Evolutionary conservation across 2,888 invertebrate genomes (phyloP), one percentile per base, ranked within the genome.

Genomic region (Brenthis daphne): DNA sequence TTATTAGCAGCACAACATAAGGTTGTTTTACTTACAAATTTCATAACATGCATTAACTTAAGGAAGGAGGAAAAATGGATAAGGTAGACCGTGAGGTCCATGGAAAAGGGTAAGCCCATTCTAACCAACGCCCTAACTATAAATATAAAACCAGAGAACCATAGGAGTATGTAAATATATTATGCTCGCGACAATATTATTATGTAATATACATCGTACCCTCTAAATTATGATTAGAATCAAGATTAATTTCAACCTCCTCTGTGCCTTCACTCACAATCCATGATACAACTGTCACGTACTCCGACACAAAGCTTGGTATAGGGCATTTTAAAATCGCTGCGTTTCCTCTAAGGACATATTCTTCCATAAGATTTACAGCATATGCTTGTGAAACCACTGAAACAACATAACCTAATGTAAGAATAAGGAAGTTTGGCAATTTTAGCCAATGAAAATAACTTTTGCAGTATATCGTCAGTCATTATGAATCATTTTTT

Each of bases 271-370:
- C 96, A 85, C 96, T 96, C 93, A 97, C 96, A 87, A 97, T 94
- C 98, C 98, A 98, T 79, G 97, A 96, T 79, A 95, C 95, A 80
- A 98, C 96, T 83, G 92, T 94, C 82, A 98, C 97, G 90, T 96
- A 98, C 93, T 98, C 98, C 82, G 97, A 96, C 78, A 98, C 97
- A 93, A 98, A 98, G 93, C 97, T 97, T 80, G 98, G 97, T 88
- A 98, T 97, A 93, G 97, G 97, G 94, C 98, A 98, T 94, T 98
- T 97, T 86, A 98, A 94, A 88, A 98, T 96, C 81, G 97, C 98
- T 80, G 97, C 96, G 93, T 98, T 98, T 82, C 97, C 97, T 87
- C 96, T 95, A 80, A 98, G 94, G 78, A 98, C 97, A 91, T 97
- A 97, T 92, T 98, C 97, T 88, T 97, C 97, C 97, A 97, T 97